Evolutionary conservation across 2,888 invertebrate genomes (phyloP), one percentile per base, ranked within the genome.

Genomic region (Dasysyrphus tricinctus): DNA sequence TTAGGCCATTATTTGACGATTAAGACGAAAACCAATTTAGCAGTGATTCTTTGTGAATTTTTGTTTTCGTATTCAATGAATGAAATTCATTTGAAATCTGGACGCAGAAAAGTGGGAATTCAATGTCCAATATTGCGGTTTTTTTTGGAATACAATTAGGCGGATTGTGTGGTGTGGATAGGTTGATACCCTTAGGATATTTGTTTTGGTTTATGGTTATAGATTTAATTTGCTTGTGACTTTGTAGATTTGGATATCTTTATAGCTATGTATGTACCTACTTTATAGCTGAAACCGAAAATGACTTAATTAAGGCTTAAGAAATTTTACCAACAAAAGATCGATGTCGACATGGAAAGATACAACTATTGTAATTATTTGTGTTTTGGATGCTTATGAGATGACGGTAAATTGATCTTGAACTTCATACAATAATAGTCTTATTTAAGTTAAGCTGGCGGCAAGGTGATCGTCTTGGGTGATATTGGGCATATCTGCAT

Each of bases 21-120:
- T 85, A 81, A 77, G 67, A 81, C 65, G 39, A 67, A 81, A 81
- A 74, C 81, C 81, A 86, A 81, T 81, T 86, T 85, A 61, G 80
- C 80, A 77, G 76, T 77, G 34, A 77, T 69, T 85, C 56, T 19
- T 72, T 19, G 51, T 39, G 5, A 12, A 47, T 65, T 76, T 81
- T 57, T 39, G 57, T 63, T 51, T 57, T 37, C 42, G 44, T 37
- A 47, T 67, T 24, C 42, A 29, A 51, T 67, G 69, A 74, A 61
- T 67, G 54, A 65, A 74, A 11, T 80, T 80, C 80, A 44, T 56
- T 76, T 49, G 76, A 85, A 84, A 75, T 72, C 34, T 65, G 59
- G 16, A 73, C 72, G 63, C 54, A 32, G 47, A 79, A 14, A 34
- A 16, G 39, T 67, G 47, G 37, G 9, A 61, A 56, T 67, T 76